Percentiles rank a stretch among this genome's conserved stretches.
Conservation (phyloP, 2,888 invertebrate genomes). For the Plebejus argus region DNA sequence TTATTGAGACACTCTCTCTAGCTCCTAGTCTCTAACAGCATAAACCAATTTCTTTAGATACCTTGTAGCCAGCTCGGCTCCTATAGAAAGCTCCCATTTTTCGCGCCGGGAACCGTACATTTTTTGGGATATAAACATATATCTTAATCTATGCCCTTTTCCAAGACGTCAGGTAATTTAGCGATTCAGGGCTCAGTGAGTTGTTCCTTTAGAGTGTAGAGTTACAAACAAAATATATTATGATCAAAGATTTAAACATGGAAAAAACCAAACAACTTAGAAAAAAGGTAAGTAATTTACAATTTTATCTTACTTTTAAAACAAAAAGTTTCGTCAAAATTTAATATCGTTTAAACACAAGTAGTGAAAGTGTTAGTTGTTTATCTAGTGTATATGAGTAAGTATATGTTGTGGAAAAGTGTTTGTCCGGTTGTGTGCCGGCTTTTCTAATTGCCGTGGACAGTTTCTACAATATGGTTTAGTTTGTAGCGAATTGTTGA, state of each 20-base stretch:
- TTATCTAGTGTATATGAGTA: not conserved
- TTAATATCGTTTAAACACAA: not conserved
- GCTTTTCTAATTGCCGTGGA: slow-evolving; percentile 17
- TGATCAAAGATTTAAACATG: too few species aligned
- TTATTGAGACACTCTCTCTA: slow-evolving; percentile 5
- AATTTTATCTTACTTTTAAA: not conserved
- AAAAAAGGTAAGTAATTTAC: too few species aligned
- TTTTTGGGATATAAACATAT: too few species aligned
- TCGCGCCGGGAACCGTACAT: too few species aligned
- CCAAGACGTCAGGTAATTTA: too few species aligned
- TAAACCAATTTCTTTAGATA: not conserved
- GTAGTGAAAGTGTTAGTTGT: slow-evolving; percentile 3
- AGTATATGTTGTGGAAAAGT: not conserved
- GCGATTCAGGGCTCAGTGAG: too few species aligned
- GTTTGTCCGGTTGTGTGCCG: slow-evolving; percentile 7
- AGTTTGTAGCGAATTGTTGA: slow-evolving; percentile 6
- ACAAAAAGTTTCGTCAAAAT: not conserved
- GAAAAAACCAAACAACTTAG: too few species aligned
- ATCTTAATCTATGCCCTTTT: too few species aligned
- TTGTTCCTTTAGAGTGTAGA: too few species aligned
- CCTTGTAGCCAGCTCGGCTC: too few species aligned
- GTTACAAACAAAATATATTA: too few species aligned
- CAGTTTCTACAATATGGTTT: slow-evolving; percentile 9
- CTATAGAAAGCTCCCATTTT: too few species aligned
- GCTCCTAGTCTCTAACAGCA: not conserved